A percentile compares a stretch with the other conserved stretches of the same genome.
These are phyloP conservation scores for Zingel zingel DNA, from an alignment of 2,113 vertebrate species.

Conservation along the genomic window DNA sequence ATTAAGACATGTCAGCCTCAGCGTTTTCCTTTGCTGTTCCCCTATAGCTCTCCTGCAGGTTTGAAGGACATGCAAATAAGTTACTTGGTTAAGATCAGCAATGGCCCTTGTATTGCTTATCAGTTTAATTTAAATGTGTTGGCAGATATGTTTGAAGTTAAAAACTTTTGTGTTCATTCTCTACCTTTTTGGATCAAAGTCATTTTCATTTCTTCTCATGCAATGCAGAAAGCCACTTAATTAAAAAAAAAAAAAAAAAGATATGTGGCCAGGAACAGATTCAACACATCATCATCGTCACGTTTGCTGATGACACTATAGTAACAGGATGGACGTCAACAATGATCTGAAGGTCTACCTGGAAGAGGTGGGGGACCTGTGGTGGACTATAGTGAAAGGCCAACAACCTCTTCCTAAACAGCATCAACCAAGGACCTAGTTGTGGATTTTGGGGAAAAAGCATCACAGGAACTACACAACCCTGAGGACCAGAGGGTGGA, in stretches of 20 bases:
- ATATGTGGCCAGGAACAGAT: not conserved
- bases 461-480: not conserved
- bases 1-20: constrained; percentile 14
- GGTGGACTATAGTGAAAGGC: not conserved
- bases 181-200: not conserved
- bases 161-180: not conserved
- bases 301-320: not conserved
- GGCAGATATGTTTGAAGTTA: not conserved
- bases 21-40: constrained; percentile 4
- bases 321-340: not conserved
- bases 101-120: not conserved
- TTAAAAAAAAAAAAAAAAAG: no score
- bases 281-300: not conserved
- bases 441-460: not conserved
- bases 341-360: not conserved
- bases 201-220: no score
- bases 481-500: not conserved
- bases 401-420: not conserved
- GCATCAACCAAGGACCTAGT: not conserved
- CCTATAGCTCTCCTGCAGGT: constrained; percentile 23
- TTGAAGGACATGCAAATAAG: not conserved
- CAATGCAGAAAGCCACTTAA: no score
- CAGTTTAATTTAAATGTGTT: not conserved
- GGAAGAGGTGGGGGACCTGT: not conserved
- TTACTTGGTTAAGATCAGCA: not conserved